Conservation (phyloP, 2,888 invertebrate species). For the Bibio marci region DNA sequence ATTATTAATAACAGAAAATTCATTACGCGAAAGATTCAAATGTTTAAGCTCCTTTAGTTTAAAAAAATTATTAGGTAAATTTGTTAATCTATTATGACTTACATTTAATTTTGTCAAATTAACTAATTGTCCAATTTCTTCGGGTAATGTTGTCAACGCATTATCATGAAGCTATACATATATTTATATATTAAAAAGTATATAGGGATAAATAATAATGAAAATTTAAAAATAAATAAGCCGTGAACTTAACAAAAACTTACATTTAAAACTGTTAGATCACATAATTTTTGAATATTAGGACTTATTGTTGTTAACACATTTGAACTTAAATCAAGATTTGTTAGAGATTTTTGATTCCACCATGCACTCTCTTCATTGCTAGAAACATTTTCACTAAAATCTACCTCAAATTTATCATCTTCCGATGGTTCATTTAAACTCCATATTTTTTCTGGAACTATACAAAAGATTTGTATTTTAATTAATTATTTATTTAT, state of each 20-base stretch:
- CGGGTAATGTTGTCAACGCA: slow-evolving; percentile 50
- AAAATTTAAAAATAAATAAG: slow-evolving; percentile 5
- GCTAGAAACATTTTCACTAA: slow-evolving; percentile 29
- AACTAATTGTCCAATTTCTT: slow-evolving; percentile 51
- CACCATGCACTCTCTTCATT: slow-evolving; percentile 56
- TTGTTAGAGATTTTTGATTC: slow-evolving; percentile 61
- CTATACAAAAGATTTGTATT: slow-evolving; percentile 28
- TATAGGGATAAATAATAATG: slow-evolving; percentile 12
- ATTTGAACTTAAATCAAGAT: slow-evolving; percentile 64
- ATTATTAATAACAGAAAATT: slow-evolving; percentile 44
- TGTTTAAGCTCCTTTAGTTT: slow-evolving; percentile 49
- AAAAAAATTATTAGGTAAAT: slow-evolving; percentile 47
- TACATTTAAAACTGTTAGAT: slow-evolving; percentile 54
- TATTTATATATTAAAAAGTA: too few species aligned
- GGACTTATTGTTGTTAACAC: slow-evolving; percentile 43
- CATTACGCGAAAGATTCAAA: slow-evolving; percentile 60
- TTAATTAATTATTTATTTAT: not conserved
- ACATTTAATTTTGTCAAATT: slow-evolving; percentile 49
- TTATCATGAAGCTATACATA: slow-evolving; percentile 65
- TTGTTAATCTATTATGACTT: slow-evolving; percentile 47
- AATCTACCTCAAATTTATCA: slow-evolving; percentile 37
- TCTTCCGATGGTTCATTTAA: slow-evolving; percentile 47
- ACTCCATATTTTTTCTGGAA: slow-evolving; percentile 55
- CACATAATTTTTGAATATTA: slow-evolving; percentile 45
- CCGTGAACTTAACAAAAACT: slow-evolving; percentile 8